These are phyloP conservation scores for Ophiothrix spiculata DNA, from an alignment of 35 echinoderm and acorn worm genomes.

Conservation along the genomic window DNA sequence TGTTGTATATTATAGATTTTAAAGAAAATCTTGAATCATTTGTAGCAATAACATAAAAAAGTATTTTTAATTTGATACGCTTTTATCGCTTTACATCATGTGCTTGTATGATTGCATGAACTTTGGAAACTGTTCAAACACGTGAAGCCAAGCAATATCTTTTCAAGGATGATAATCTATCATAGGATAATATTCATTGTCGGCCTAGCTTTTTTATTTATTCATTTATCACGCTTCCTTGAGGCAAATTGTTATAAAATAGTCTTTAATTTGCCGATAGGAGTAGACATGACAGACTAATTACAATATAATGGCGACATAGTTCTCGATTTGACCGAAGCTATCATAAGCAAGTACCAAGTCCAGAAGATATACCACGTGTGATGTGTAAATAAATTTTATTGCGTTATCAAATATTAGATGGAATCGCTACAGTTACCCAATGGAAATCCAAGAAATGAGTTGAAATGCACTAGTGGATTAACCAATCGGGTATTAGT, in stretches of 20 bases:
- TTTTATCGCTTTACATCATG: not conserved
- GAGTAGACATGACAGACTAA: not conserved
- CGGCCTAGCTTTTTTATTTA: not conserved
- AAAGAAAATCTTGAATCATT: no score
- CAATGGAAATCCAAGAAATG: no score
- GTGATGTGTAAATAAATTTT: not conserved
- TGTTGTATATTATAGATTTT: no score
- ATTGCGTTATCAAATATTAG: no score
- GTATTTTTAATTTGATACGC: not conserved
- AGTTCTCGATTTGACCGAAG: not conserved
- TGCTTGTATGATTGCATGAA: not conserved
- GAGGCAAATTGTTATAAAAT: conserved; percentile 6
- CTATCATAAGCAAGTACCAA: not conserved
- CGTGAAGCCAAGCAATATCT: not conserved
- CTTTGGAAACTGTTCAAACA: not conserved
- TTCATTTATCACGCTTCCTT: not conserved
- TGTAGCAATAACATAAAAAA: no score
- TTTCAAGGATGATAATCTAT: not conserved
- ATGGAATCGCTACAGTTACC: no score
- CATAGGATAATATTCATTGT: not conserved
- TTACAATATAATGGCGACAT: not conserved
- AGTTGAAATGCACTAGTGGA: no score
- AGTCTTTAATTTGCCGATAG: conserved; percentile 11
- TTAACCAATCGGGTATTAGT: no score
- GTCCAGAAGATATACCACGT: not conserved